phyloP scores from a whole-genome alignment of 2,888 invertebrate genomes.

The Drosophila anomalata region DNA sequence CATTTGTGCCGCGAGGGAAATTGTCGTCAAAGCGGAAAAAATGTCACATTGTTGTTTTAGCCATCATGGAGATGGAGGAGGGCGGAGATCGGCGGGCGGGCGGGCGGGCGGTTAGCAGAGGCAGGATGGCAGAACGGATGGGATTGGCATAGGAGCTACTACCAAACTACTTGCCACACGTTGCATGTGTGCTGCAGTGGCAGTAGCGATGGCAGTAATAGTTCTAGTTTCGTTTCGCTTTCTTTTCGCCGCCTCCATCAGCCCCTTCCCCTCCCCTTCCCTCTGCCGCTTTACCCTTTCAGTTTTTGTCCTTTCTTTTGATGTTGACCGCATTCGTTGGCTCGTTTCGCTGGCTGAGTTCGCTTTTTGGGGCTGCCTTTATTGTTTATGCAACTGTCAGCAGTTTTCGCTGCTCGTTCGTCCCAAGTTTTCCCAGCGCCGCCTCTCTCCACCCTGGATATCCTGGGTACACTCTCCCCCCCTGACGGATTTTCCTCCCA shows the following conservation, averaged over 20 bases:
- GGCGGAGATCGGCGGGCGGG: neutral
- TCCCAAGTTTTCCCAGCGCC: constrained; percentile 51
- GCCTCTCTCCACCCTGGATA: constrained; percentile 44
- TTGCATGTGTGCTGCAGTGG: constrained; percentile 29
- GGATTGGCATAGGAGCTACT: constrained; percentile 12
- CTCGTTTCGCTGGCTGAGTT: constrained; percentile 43
- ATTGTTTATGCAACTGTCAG: constrained; percentile 78
- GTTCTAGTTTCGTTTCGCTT: constrained; percentile 57
- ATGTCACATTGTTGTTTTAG: constrained; percentile 73
- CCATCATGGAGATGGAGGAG: constrained; percentile 37
- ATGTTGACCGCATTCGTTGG: constrained; percentile 71
- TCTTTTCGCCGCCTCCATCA: constrained; percentile 20
- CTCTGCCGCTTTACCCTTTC: constrained; percentile 16
- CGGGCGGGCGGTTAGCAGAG: too few species aligned
- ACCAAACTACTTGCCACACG: constrained; percentile 9
- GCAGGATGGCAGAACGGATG: constrained; percentile 1
- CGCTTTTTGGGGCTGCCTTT: constrained; percentile 47
- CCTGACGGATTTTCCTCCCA: constrained; percentile 4
- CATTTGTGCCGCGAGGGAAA: constrained; percentile 72
- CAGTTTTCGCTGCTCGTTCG: constrained; percentile 60
- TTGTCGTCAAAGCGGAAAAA: constrained; percentile 75
- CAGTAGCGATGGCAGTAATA: constrained; percentile 53
- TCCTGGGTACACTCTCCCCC: neutral
- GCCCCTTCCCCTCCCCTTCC: constrained; percentile 2
- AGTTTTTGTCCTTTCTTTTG: constrained; percentile 55